These are phyloP conservation scores for Rotaria socialis DNA, from an alignment of 2,888 invertebrate genomes.

Conservation along the genomic window DNA sequence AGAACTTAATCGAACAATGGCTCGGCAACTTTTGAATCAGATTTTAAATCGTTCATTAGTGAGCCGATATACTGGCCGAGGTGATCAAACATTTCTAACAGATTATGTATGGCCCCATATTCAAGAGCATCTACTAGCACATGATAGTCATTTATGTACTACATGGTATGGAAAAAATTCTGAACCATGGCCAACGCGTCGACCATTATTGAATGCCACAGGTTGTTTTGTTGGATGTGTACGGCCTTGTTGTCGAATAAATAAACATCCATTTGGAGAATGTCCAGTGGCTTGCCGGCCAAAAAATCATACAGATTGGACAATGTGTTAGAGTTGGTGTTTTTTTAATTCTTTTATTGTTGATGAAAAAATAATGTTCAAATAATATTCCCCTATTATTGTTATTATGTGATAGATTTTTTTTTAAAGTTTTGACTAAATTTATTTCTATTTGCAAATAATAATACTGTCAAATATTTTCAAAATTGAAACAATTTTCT, in stretches of 20 bases:
- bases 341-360: too few relatives aligned
- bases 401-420: too few relatives aligned
- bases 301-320: slow-evolving; percentile 42
- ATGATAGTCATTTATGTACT: slow-evolving; percentile 39
- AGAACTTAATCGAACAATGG: slow-evolving; percentile 24
- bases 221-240: slow-evolving; percentile 41
- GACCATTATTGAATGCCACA: neutral
- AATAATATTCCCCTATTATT: too few relatives aligned
- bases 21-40: neutral
- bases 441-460: too few relatives aligned
- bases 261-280: neutral
- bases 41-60: slow-evolving; percentile 23
- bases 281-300: slow-evolving; percentile 45
- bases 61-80: neutral
- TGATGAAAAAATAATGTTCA: too few relatives aligned
- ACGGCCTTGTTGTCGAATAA: slow-evolving; percentile 21
- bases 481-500: too few relatives aligned
- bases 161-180: slow-evolving; percentile 30
- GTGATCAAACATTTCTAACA: slow-evolving; percentile 40
- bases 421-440: too few relatives aligned
- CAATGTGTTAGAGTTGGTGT: neutral
- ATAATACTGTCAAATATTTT: too few relatives aligned
- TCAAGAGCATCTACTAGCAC: slow-evolving; percentile 30
- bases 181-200: slow-evolving; percentile 39
- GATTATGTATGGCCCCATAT: slow-evolving; percentile 12